Conservation (phyloP, 2,888 invertebrate genomes). For the Tetranychus truncatus region DNA sequence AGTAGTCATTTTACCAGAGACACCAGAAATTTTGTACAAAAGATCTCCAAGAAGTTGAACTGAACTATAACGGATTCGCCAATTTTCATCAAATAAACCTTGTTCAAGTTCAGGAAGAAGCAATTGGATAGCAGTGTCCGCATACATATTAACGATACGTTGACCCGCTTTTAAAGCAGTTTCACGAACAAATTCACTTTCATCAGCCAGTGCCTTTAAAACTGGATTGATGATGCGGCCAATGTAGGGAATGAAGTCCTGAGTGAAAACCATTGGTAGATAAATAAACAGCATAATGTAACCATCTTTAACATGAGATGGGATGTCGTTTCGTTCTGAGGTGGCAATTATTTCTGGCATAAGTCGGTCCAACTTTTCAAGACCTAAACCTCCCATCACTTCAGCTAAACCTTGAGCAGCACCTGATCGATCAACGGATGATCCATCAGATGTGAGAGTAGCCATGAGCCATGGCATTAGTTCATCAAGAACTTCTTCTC, state of each 20-base stretch:
- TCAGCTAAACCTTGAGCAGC: slow-evolving; percentile 89
- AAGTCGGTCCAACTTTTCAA: slow-evolving; percentile 77
- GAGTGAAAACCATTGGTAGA: slow-evolving; percentile 88
- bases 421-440: slow-evolving; percentile 81
- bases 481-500: slow-evolving; percentile 85
- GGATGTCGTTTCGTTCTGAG: slow-evolving; percentile 74
- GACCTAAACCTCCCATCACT: slow-evolving; percentile 86
- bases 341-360: slow-evolving; percentile 95
- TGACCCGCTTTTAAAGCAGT: slow-evolving; percentile 92
- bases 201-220: slow-evolving; percentile 85
- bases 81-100: slow-evolving; percentile 92
- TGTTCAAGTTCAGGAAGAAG: slow-evolving; percentile 79
- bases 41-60: slow-evolving; percentile 88
- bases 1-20: slow-evolving; percentile 96
- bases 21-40: slow-evolving; percentile 85
- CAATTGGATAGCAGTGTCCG: slow-evolving; percentile 78
- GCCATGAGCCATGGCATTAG: slow-evolving; percentile 95
- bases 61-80: slow-evolving; percentile 81
- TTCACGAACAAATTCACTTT: slow-evolving; percentile 93
- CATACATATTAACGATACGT: slow-evolving; percentile 84
- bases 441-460: slow-evolving; percentile 80
- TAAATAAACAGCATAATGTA: slow-evolving; percentile 99
- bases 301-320: slow-evolving; percentile 93
- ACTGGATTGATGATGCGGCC: slow-evolving; percentile 93
- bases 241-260: slow-evolving; percentile 84